These are phyloP conservation scores for Pristionchus fissidentatus DNA, from an alignment of 2,888 invertebrate species.

Conservation along the genomic window DNA sequence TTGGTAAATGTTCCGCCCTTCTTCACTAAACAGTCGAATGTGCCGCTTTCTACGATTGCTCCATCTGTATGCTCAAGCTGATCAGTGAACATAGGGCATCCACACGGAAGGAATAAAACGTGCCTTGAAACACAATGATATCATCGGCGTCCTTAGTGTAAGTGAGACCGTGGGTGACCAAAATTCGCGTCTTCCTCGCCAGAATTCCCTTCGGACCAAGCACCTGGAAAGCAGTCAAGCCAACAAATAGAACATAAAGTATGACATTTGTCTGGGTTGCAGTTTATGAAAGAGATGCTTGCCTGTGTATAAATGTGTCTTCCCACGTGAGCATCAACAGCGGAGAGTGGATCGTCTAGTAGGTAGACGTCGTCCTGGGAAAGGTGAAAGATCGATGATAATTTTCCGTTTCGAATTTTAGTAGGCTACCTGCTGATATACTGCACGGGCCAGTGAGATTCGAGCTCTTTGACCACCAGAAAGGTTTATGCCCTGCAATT, in stretches of 20 bases:
- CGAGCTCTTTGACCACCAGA: constrained; percentile 95
- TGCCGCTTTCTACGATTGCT: neutral
- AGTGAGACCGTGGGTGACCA: constrained; percentile 95
- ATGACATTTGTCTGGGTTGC: neutral
- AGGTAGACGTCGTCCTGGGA: constrained; percentile 82
- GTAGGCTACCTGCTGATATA: constrained; percentile 80
- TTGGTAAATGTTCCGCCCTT: constrained; percentile 8
- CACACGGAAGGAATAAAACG: neutral
- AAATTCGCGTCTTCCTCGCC: constrained; percentile 84
- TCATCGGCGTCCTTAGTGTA: constrained; percentile 91
- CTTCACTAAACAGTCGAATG: neutral
- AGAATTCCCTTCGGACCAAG: constrained; percentile 84
- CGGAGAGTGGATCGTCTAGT: constrained; percentile 93
- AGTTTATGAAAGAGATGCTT: neutral
- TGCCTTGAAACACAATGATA: constrained; percentile 86
- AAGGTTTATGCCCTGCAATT: constrained; percentile 85
- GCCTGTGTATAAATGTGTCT: constrained; percentile 87
- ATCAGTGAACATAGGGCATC: too few species aligned
- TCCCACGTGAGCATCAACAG: constrained; percentile 97
- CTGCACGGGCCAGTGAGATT: constrained; percentile 79
- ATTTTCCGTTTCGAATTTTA: neutral
- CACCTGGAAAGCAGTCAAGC: constrained; percentile 79
- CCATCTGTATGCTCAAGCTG: neutral
- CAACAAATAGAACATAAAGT: neutral
- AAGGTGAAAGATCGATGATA: neutral